phyloP scores from a whole-genome alignment of 1,140 invertebrate genomes.

The Tetranychus cinnabarinus region DNA sequence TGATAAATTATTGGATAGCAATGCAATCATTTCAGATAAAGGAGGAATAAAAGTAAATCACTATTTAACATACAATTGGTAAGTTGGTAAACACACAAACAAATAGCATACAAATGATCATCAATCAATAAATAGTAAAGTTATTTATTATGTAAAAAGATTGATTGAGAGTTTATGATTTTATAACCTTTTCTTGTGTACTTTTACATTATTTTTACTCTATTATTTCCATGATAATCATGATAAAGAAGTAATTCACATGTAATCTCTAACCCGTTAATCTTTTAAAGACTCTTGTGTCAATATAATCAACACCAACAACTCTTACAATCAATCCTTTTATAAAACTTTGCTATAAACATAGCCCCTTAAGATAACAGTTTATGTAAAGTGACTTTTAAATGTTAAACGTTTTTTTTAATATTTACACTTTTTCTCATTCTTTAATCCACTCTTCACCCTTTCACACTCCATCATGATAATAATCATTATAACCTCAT shows the following conservation, averaged over 20 bases:
- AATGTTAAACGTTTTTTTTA: background rate
- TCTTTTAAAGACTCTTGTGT: background rate
- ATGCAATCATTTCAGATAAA: conserved; percentile 33
- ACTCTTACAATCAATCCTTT: too few relatives aligned
- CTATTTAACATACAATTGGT: conserved; percentile 66
- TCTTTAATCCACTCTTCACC: too few relatives aligned
- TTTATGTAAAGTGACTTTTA: background rate
- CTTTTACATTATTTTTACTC: background rate
- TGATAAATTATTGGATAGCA: background rate
- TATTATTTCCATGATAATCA: background rate
- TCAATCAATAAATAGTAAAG: conserved; percentile 12
- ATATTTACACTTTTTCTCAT: background rate
- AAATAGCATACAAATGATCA: background rate
- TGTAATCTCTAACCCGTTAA: background rate
- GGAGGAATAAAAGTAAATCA: conserved; percentile 57
- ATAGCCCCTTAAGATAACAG: too few relatives aligned
- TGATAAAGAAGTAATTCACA: background rate
- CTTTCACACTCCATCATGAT: too few relatives aligned
- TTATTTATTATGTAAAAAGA: too few relatives aligned
- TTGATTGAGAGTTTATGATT: too few relatives aligned
- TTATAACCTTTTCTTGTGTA: too few relatives aligned
- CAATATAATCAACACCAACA: background rate
- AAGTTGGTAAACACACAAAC: conserved; percentile 11
- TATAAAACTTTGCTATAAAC: too few relatives aligned
- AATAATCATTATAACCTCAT: too few relatives aligned